Percentiles rank a stretch among this genome's conserved stretches.
Evolutionary conservation across 2,797 vertebrate genomes (phyloP).

Genomic region (Bradypodion ventrale): DNA sequence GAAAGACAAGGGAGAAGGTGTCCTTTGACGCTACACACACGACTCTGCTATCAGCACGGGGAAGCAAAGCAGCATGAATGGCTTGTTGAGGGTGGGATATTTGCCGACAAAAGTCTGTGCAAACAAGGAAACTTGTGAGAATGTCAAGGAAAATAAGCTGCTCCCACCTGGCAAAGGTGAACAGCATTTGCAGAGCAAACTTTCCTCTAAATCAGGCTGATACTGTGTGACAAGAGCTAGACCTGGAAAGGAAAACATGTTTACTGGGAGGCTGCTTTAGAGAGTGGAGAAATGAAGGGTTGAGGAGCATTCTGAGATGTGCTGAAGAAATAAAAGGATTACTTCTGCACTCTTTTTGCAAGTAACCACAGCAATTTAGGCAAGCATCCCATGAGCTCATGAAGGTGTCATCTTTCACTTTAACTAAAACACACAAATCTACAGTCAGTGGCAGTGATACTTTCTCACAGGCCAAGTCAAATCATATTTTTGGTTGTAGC

Average conservation of each 20-base stretch:
- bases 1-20: constrained; percentile 65
- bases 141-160: constrained; percentile 74
- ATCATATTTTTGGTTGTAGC: neutral
- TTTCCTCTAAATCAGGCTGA: constrained; percentile 90
- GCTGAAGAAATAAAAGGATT: neutral
- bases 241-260: constrained; percentile 79
- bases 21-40: constrained; percentile 59
- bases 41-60: constrained; percentile 62
- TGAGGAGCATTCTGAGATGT: constrained; percentile 19
- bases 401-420: neutral
- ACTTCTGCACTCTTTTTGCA: neutral
- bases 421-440: neutral
- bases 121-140: constrained; percentile 73
- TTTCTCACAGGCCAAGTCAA: neutral
- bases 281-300: constrained; percentile 70
- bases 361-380: too few species aligned
- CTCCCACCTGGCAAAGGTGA: constrained; percentile 71
- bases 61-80: constrained; percentile 57
- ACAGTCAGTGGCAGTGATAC: neutral
- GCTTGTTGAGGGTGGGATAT: constrained; percentile 70
- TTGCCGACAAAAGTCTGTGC: constrained; percentile 74
- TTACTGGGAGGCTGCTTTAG: constrained; percentile 83
- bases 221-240: constrained; percentile 86
- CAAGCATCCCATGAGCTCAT: too few species aligned
- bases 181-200: constrained; percentile 83